Evolutionary conservation across 2,797 vertebrate genomes (phyloP).

Genomic region (Champsocephalus esox): DNA sequence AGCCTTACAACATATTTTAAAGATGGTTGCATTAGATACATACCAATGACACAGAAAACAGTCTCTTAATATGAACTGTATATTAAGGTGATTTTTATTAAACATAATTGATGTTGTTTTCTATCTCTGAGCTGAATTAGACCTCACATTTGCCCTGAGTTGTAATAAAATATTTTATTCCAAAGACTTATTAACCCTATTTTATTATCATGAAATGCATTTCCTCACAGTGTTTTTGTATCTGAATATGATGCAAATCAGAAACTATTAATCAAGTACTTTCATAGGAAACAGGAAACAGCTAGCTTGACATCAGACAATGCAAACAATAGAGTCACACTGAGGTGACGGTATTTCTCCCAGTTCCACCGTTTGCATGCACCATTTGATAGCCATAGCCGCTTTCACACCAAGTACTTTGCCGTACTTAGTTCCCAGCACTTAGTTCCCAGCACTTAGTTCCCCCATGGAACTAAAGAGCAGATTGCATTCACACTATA

Average conservation of each 20-base stretch:
- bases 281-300: background rate
- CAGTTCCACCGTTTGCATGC: slow-evolving; percentile 20
- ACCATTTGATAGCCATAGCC: background rate
- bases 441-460: too few species aligned
- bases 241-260: background rate
- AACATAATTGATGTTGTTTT: background rate
- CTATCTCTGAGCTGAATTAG: background rate
- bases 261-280: background rate
- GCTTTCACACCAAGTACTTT: too few species aligned
- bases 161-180: background rate
- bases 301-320: background rate
- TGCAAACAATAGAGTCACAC: slow-evolving; percentile 21
- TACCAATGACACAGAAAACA: background rate
- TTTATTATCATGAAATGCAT: background rate
- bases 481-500: too few species aligned
- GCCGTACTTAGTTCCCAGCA: too few species aligned
- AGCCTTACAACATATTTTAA: background rate
- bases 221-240: background rate
- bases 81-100: background rate
- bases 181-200: background rate
- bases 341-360: slow-evolving; percentile 17
- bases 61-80: slow-evolving; percentile 3
- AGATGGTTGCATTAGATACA: background rate
- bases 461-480: too few species aligned
- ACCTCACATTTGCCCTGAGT: slow-evolving; percentile 6